Conservation (phyloP, 2,797 vertebrate genomes). For the Artibeus jamaicensis region DNA sequence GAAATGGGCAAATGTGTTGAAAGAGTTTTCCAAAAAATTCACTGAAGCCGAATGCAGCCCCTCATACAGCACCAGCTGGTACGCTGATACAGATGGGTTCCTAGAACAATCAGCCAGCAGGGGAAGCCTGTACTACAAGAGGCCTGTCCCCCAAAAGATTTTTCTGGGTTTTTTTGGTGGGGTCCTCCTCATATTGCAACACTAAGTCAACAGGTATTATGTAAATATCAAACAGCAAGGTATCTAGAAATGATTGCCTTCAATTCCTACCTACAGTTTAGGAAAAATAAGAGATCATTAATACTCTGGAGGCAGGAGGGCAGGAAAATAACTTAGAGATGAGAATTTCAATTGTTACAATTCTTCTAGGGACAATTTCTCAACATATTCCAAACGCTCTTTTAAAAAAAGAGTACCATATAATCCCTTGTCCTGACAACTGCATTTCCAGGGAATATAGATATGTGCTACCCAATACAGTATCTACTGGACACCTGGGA, state of each 20-base stretch:
- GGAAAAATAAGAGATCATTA: slow-evolving; percentile 48
- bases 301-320: neutral
- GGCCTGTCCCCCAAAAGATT: too few species aligned
- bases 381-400: slow-evolving; percentile 31
- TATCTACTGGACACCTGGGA: neutral
- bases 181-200: neutral
- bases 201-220: slow-evolving; percentile 36
- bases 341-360: slow-evolving; percentile 54
- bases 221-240: slow-evolving; percentile 51
- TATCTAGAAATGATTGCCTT: slow-evolving; percentile 49
- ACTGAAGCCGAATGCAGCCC: too few species aligned
- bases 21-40: too few species aligned
- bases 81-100: too few species aligned
- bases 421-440: slow-evolving; percentile 15
- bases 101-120: too few species aligned
- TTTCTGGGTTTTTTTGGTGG: too few species aligned
- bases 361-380: neutral
- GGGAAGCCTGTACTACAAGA: too few species aligned
- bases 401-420: neutral
- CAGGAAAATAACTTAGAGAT: slow-evolving; percentile 35
- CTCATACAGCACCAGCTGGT: too few species aligned
- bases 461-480: neutral
- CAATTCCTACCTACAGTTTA: slow-evolving; percentile 39
- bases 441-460: neutral
- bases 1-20: too few species aligned